A percentile compares a stretch with the other conserved stretches of the same genome.
Conservation (phyloP, 2,113 vertebrate genomes). For the Gymnocephalus cernua region DNA sequence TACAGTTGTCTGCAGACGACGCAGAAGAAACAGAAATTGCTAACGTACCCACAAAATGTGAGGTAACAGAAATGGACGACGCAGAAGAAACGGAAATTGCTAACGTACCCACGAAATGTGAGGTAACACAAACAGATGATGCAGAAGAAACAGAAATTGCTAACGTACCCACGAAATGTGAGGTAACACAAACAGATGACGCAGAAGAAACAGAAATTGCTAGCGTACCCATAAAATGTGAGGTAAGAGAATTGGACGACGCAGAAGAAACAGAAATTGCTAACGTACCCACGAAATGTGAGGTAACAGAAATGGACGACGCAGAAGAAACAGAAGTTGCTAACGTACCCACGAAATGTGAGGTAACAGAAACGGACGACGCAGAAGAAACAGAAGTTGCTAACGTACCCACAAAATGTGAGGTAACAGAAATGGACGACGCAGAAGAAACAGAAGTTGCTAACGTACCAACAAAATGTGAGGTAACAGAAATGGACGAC, state of each 20-base stretch:
- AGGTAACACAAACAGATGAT: not conserved
- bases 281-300: not conserved
- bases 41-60: not conserved
- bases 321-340: not conserved
- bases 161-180: not conserved
- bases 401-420: not conserved
- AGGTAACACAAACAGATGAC: not conserved
- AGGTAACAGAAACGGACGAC: not conserved
- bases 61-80: not conserved
- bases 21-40: not conserved
- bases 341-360: not conserved
- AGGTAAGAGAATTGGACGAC: not conserved
- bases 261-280: not conserved
- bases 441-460: not conserved
- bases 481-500: not conserved
- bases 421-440: not conserved
- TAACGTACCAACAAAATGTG: not conserved
- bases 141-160: not conserved
- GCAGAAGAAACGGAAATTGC: not conserved
- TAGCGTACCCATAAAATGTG: not conserved
- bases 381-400: not conserved
- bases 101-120: not conserved
- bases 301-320: not conserved
- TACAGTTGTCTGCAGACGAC: not conserved
- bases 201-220: not conserved